Base-by-base conservation (phyloP, 2,113 vertebrate genomes). In the Dasyornis broadbenti region DNA sequence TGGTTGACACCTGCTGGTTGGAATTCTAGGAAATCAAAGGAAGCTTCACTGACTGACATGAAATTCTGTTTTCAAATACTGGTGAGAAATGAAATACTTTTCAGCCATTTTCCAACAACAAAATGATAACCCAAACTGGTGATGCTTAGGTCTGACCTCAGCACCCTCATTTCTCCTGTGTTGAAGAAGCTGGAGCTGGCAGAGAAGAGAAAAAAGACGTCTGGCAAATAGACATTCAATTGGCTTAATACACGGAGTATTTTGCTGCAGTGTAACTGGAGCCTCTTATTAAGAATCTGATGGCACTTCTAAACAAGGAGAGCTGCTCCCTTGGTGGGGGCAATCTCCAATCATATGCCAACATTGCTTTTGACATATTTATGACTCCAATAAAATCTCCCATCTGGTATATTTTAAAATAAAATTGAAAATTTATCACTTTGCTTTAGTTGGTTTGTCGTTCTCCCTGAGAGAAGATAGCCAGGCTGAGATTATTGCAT, bases 391-490 rank as follows among this genome's bases (percentile, higher is more conserved):
- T 98, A 98, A 98, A 98, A 97, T 98, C 97, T 98, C 96, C 97
- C 97, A 98, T 98, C 98, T 98, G 98, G 97, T 98, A 97, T 98
- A 98, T 98, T 98, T 98, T 98, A 98, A 98, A 98, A 98, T 98
- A 98, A 98, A 98, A 98, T 98, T 97, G 97, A 97, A 98, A 98
- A 98, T 97, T 97, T 98, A 98, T 98, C 98, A 97, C 97, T 97
- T 98, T 97, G 90, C 96, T 92, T 86, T 96, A 96, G 95, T 96
- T 61, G 60, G 96, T 97, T 93, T 97, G 97, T 96, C 60, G 77
- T 96, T 95, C 96, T 97, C 95, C 97, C 94, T 5, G 30, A 96
- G 94, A 97, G 96, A 80, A 98, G 97, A 97, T 97, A 96, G 97
- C 97, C 84, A 84, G 97, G 94, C 96, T 30, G 70, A 97, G 97